A percentile compares a stretch with the other conserved stretches of the same genome.
These are phyloP conservation scores for Gracilinanus agilis DNA, from an alignment of 2,113 vertebrate species.

Conservation along the genomic window DNA sequence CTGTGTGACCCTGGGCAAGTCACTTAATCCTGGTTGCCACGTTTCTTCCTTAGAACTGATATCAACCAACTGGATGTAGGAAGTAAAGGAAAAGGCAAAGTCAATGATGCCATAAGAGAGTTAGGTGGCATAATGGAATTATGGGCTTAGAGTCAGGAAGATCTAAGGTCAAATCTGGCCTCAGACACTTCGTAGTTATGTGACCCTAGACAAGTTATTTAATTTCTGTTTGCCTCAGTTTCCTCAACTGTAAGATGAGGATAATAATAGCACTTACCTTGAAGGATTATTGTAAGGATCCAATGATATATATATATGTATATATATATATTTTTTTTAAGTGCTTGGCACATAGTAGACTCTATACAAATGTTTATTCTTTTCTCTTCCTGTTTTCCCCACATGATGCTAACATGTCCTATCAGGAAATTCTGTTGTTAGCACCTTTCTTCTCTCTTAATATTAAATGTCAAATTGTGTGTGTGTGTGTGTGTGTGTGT, in stretches of 20 bases:
- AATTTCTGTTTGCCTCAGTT: not conserved
- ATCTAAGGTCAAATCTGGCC: not conserved
- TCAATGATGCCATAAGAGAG: too few species aligned
- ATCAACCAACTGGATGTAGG: too few species aligned
- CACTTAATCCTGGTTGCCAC: not conserved
- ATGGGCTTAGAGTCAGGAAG: not conserved
- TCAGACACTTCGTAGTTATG: not conserved
- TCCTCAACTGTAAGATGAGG: not conserved
- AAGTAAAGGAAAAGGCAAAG: not conserved
- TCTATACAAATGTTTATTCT: not conserved
- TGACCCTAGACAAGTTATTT: not conserved
- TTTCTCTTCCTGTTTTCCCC: not conserved
- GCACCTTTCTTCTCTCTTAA: not conserved
- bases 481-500: not conserved
- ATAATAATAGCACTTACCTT: not conserved
- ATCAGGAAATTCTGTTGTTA: not conserved
- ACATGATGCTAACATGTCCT: not conserved
- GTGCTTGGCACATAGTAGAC: not conserved
- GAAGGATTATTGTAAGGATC: not conserved
- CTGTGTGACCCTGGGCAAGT: not conserved
- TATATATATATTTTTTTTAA: too few species aligned
- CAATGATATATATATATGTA: not conserved
- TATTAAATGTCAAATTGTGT: not conserved
- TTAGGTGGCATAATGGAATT: not conserved
- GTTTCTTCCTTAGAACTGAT: too few species aligned